Conservation (phyloP, 2,797 vertebrate species). For the Danionella dracula region DNA sequence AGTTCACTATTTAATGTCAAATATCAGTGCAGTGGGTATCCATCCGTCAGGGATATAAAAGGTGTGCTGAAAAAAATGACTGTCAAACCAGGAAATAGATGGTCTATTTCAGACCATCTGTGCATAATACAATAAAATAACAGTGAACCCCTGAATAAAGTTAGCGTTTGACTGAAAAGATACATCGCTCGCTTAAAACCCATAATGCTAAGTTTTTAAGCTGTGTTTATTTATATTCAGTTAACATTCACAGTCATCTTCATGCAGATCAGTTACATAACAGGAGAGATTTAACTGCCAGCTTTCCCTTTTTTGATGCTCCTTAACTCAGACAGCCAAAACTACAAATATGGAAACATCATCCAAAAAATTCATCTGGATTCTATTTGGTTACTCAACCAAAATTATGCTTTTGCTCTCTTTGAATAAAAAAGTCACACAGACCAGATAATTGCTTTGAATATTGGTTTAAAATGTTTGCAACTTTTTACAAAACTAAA, state of each 20-base stretch:
- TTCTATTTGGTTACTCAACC: conserved; percentile 58
- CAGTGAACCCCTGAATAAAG: neutral
- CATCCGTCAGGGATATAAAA: too few relatives aligned
- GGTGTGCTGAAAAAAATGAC: too few relatives aligned
- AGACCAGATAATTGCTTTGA: too few relatives aligned
- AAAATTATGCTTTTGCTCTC: conserved; percentile 50
- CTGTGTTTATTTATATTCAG: neutral
- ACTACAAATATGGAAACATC: conserved; percentile 5
- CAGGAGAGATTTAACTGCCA: conserved; percentile 6
- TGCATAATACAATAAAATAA: too few relatives aligned
- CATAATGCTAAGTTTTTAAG: neutral
- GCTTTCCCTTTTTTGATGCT: neutral
- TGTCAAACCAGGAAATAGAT: too few relatives aligned
- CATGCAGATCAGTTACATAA: conserved; percentile 20
- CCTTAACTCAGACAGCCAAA: conserved; percentile 22
- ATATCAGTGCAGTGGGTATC: too few relatives aligned
- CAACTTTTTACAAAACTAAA: too few relatives aligned
- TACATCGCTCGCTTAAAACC: neutral
- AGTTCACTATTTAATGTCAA: too few relatives aligned
- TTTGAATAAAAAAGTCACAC: too few relatives aligned
- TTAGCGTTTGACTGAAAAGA: neutral
- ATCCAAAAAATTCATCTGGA: conserved; percentile 60
- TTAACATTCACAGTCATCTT: neutral
- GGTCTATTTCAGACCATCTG: too few relatives aligned
- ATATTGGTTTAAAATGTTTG: too few relatives aligned